Percentiles rank a stretch among this genome's conserved stretches.
Evolutionary conservation across 2,113 vertebrate species (phyloP).

Genomic region (Zosterops lateralis): DNA sequence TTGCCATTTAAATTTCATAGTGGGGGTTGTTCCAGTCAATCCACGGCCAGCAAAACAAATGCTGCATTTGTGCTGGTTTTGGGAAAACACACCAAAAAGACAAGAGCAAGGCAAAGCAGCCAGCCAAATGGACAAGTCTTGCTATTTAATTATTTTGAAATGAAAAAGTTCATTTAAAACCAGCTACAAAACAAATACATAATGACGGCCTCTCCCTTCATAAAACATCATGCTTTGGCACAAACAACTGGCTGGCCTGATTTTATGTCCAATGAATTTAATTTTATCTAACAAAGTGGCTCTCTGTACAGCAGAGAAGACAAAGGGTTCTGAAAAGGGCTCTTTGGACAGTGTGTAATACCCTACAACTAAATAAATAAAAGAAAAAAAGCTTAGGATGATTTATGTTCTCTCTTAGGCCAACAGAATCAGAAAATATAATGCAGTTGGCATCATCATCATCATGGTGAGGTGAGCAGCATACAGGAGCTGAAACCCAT

Average conservation of each 20-base stretch:
- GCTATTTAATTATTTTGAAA: slow-evolving; percentile 50
- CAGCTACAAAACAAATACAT: slow-evolving; percentile 38
- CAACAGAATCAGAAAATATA: neutral
- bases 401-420: neutral
- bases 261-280: neutral
- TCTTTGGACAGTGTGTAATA: neutral
- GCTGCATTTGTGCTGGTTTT: slow-evolving; percentile 18
- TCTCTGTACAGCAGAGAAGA: neutral
- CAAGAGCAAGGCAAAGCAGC: slow-evolving; percentile 42
- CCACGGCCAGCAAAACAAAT: neutral
- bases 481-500: neutral
- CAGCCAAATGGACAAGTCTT: slow-evolving; percentile 35
- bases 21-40: slow-evolving; percentile 6
- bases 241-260: slow-evolving; percentile 9
- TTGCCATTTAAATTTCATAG: neutral
- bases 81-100: slow-evolving; percentile 4
- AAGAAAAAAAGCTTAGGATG: rapidly evolving
- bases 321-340: neutral
- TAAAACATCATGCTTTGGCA: slow-evolving; percentile 33
- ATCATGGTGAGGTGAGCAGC: neutral
- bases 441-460: neutral
- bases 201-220: slow-evolving; percentile 10
- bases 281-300: neutral
- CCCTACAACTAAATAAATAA: neutral
- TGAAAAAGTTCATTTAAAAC: slow-evolving; percentile 32